Conservation (phyloP, 2,797 vertebrate species). For the Geotrypetes seraphini region DNA sequence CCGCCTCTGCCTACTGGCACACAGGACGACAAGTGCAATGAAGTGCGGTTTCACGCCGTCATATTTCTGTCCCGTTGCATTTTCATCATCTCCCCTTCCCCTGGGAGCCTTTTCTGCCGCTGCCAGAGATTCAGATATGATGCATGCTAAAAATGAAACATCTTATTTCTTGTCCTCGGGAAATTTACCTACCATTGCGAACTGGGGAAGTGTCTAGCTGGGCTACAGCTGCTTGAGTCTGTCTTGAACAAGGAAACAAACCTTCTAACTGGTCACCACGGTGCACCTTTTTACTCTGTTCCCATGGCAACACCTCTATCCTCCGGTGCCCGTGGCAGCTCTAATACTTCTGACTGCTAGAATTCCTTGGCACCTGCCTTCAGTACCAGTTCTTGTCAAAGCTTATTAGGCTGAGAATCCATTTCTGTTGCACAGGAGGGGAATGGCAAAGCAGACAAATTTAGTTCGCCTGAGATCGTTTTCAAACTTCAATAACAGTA, state of each 20-base stretch:
- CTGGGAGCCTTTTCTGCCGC: too few species aligned
- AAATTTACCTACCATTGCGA: constrained; percentile 27
- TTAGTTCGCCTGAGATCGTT: constrained; percentile 40
- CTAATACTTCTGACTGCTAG: constrained; percentile 46
- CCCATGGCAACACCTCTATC: constrained; percentile 54
- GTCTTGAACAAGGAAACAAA: constrained; percentile 45
- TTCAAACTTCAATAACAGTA: constrained; percentile 32
- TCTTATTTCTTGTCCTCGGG: constrained; percentile 32
- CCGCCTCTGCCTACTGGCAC: too few species aligned
- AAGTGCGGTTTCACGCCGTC: too few species aligned
- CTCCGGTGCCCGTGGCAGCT: constrained; percentile 45
- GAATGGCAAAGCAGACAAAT: constrained; percentile 38
- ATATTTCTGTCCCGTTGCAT: too few species aligned
- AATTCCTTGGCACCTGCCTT: constrained; percentile 49
- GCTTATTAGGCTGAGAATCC: constrained; percentile 50
- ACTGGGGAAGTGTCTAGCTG: constrained; percentile 27
- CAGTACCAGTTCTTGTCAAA: constrained; percentile 52
- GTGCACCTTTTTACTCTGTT: constrained; percentile 47
- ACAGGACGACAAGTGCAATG: too few species aligned
- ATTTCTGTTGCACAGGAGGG: constrained; percentile 29
- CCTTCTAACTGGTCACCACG: constrained; percentile 46
- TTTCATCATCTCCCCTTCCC: too few species aligned
- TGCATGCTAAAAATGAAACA: constrained; percentile 12
- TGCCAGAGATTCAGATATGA: too few species aligned
- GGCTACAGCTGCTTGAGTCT: constrained; percentile 30